Base-by-base conservation (phyloP, 2,797 vertebrate species). In the Falco peregrinus region DNA sequence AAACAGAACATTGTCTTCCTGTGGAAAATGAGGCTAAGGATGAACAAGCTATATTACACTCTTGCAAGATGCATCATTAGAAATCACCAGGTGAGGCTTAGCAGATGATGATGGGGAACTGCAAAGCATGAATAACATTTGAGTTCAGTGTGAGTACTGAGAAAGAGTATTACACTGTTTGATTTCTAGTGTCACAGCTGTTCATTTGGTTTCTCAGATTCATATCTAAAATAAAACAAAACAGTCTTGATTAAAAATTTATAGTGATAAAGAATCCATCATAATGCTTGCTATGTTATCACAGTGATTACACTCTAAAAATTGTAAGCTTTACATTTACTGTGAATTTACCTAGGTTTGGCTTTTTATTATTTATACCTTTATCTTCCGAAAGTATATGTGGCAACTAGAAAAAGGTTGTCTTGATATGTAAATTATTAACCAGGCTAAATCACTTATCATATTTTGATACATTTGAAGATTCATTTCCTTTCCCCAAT, bases 351-450 rank as follows among this genome's bases (percentile, higher is more conserved):
- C 17, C 9, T 21, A 4, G 14, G 1, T 48, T 76, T 84, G 39
- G 3, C 5, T 64, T 89, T 54, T 28, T 74, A 20, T 43, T 50
- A 18, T 77, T 91, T 68, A 11, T 24, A 83, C 4, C 24, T 87
- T 74, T 67, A 39, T 35, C 56, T 84, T 89, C 33, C 1, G 0
- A 71, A 89, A 60, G 14, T 33, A 10, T 6, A 9, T 0, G 1
- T 56, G 29, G 35, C 53, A 86, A 84, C 45, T 80, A 75, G 86
- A 84, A 87, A 96, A 91, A 91, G 88, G 20, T 95, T 87, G 73
- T 78, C 90, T 94, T 94, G 73, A 91, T 76, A 86, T 51, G 81
- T 94, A 90, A 97, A 97, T 96, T 96, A 94, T 95, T 97, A 97
- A 97, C 97, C 96, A 97, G 37, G 69, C 48, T 96, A 96, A 96